These are phyloP conservation scores for Argentina silus DNA, from an alignment of 2,797 vertebrate genomes.

Conservation along the genomic window DNA sequence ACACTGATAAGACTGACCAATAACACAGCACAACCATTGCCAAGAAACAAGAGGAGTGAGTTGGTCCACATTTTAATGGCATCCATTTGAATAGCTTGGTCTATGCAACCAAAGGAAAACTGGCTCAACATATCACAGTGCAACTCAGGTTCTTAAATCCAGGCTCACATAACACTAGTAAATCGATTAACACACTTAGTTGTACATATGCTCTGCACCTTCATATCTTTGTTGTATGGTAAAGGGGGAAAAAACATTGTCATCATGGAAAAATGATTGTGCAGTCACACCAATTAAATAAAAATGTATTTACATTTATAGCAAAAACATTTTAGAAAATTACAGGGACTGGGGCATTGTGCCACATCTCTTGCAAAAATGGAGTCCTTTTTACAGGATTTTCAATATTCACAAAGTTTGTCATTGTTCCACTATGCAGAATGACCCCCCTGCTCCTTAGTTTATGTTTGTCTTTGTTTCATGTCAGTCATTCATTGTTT, in stretches of 20 bases:
- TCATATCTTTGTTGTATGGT: not conserved
- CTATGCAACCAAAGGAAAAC: not conserved
- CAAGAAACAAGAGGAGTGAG: not conserved
- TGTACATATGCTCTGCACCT: not conserved
- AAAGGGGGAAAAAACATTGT: not conserved
- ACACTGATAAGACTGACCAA: no score
- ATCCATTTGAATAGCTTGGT: slow-evolving; percentile 18
- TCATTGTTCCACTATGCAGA: not conserved
- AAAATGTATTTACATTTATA: slow-evolving; percentile 44
- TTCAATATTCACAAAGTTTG: not conserved
- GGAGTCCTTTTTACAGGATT: not conserved
- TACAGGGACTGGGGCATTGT: not conserved
- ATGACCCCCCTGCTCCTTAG: no score
- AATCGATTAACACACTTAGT: not conserved
- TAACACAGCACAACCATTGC: slow-evolving; percentile 5
- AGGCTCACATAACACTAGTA: not conserved
- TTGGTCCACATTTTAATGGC: slow-evolving; percentile 27
- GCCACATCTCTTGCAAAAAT: not conserved
- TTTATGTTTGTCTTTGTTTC: no score
- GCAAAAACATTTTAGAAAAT: not conserved
- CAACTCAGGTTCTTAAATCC: not conserved
- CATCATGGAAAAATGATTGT: not conserved
- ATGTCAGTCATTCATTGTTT: no score
- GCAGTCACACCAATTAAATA: slow-evolving; percentile 23
- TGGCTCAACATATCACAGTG: not conserved